These are phyloP conservation scores for Calycopis cecrops DNA, from an alignment of 1,140 invertebrate species.

Conservation along the genomic window DNA sequence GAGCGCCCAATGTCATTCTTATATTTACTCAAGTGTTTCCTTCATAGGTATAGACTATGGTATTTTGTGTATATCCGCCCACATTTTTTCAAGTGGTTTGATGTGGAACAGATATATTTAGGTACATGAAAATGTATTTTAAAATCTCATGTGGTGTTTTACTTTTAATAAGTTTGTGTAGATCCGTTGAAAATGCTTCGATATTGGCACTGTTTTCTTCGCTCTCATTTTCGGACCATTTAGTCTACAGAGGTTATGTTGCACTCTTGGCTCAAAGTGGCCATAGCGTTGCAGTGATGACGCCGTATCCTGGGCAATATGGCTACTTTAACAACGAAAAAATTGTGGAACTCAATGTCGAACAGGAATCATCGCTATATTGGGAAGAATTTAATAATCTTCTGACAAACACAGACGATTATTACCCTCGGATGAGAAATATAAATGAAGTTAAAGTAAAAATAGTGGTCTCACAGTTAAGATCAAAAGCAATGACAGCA, in stretches of 20 bases:
- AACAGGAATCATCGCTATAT: constrained; percentile 41
- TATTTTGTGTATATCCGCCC: neutral
- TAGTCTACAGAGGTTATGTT: constrained; percentile 54
- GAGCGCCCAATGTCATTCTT: neutral
- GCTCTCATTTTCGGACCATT: constrained; percentile 58
- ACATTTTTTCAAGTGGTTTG: neutral
- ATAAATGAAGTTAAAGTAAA: constrained; percentile 50
- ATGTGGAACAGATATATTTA: neutral
- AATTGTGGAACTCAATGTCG: constrained; percentile 53
- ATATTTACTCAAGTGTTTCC: constrained; percentile 5
- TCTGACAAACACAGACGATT: constrained; percentile 49
- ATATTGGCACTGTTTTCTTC: constrained; percentile 61
- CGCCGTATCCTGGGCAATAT: constrained; percentile 61
- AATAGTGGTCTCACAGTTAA: constrained; percentile 54
- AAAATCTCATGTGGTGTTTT: constrained; percentile 31
- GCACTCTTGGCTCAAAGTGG: constrained; percentile 46
- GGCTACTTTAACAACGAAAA: constrained; percentile 46
- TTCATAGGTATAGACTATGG: neutral
- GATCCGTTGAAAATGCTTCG: constrained; percentile 40
- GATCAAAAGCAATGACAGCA: constrained; percentile 53
- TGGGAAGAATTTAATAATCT: constrained; percentile 53
- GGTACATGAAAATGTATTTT: constrained; percentile 36
- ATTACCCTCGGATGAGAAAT: constrained; percentile 39
- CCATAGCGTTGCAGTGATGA: constrained; percentile 57
- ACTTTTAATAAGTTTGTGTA: constrained; percentile 31